Evolutionary conservation across 2,797 vertebrate genomes (phyloP), one percentile per base, ranked within the genome.

Genomic region (Tiaroga cobitis): DNA sequence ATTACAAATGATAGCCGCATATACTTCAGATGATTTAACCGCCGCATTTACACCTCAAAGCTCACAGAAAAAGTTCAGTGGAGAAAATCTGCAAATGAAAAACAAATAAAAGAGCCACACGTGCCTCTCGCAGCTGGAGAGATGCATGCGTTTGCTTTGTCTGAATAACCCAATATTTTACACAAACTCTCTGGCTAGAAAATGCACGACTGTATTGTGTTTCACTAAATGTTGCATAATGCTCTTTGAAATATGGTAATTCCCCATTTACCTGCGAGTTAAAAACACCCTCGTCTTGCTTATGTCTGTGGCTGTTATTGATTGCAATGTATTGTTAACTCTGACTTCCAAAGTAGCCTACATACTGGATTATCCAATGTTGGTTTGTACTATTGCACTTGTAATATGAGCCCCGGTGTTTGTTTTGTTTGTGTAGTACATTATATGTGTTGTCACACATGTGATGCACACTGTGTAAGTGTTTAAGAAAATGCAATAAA

Each of bases 1-100:
- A 75, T 84, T 81, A 81, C 78, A 69, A 86, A 85, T 82, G 74
- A 85, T 68, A 73, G 79, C 34, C 73, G 84, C n/a, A 32, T 26
- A 75, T 46, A 51, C 67, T 49, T 37, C 37, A 80, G 74, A 84
- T 69, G 82, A 77, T 69, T 67, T 46, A 70, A 69, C 26, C 59
- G 34, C 75, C 73, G 85, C 80, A 79, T 82, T 86, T 83, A 78
- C 74, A 86, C 74, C 81, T 83, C 74, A 83, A 87, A 83, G 81
- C 32, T 56, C 26, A 3, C 39, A 29, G 32, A 83, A 69, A 72
- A 39, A 63, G 39, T 32, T 73, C 26, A 39, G 79, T 11, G 65
- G 79, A 67, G 65, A 61, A 51, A 69, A 84, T 39, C 73, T 39
- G 74, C 43, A 77, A 69, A 56, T 77, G 32, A 43, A 49, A 81